phyloP scores from a whole-genome alignment of 2,113 vertebrate genomes.

The Clarias batrachus region DNA sequence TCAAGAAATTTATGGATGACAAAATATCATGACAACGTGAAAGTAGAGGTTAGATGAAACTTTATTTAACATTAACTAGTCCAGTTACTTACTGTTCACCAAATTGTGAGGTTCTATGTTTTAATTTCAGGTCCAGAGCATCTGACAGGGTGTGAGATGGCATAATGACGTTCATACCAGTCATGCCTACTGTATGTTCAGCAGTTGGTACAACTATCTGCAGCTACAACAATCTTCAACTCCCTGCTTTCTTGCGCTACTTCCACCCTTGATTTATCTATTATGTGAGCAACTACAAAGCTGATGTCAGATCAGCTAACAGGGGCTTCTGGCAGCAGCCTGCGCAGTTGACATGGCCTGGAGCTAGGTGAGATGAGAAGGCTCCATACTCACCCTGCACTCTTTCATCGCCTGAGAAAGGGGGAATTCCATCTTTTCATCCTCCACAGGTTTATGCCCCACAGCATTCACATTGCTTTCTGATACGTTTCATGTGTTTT shows the following conservation, averaged over 20 bases:
- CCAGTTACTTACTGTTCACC: neutral
- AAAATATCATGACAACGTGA: too few species aligned
- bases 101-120: neutral
- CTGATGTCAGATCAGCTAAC: slow-evolving; percentile 32
- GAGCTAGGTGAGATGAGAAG: slow-evolving; percentile 32
- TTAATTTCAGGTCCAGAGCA: neutral
- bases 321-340: slow-evolving; percentile 7
- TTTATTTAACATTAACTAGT: neutral
- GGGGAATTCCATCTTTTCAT: slow-evolving; percentile 62
- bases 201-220: neutral
- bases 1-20: neutral
- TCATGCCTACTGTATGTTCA: neutral
- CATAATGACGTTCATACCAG: neutral
- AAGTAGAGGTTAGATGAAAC: neutral
- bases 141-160: neutral
- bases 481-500: slow-evolving; percentile 28
- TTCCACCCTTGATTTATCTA: neutral
- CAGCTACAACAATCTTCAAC: too few species aligned
- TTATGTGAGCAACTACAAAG: slow-evolving; percentile 1
- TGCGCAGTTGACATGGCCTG: slow-evolving; percentile 25
- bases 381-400: slow-evolving; percentile 47
- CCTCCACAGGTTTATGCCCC: slow-evolving; percentile 56
- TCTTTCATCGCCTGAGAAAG: slow-evolving; percentile 27
- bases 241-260: neutral
- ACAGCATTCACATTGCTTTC: slow-evolving; percentile 18